Base-by-base conservation (phyloP, 2,113 vertebrate genomes). In the Crotalus horridus region DNA sequence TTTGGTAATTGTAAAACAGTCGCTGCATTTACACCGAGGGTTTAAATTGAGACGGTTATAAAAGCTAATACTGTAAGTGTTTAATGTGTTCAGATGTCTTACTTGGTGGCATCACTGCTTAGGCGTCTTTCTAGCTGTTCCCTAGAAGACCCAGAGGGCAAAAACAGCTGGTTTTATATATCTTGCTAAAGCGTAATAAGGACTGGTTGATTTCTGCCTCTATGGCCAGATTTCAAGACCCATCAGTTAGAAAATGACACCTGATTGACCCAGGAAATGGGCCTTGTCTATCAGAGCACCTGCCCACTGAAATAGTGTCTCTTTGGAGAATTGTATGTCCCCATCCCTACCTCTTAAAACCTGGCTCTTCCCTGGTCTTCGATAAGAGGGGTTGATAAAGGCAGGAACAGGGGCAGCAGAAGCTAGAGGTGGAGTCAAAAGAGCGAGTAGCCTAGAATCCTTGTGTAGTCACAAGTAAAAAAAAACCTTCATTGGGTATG, bases 341-440 rank as follows among this genome's bases (percentile, higher is more conserved):
- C 8, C 59, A 61, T 26, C 8, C 59, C 4, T 1, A 61, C 24
- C 24, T 26, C 26, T 64, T 64, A 64, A 64, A 64, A 64, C 61
- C 26, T 64, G 11, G 10, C 26, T 29, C 3, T 64, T 64, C 1
- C 10, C 61, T 12, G 26, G 26, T 64, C 26, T 29, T 64, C 10
- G 24, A 29, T 64, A 29, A 64, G 26, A 64, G 3, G 11, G 1
- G 61, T 64, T 64, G 21, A 23, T 3, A 59, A 59, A 24, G 23
- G 2, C 0, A 51, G 48, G 7, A 51, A 9, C 0, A 1, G 48
- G 0, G 48, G 48, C 48, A 51, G 1, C 48, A 51, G 48, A 51
- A 51, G 23, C 2, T 59, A 7, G 58, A 59, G 23, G 58, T 23
- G 23, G 58, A 59, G 58, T 59, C 7, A 24, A 59, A 24, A 8